Conservation (phyloP, 2,797 vertebrate genomes). For the Selene dorsalis region DNA sequence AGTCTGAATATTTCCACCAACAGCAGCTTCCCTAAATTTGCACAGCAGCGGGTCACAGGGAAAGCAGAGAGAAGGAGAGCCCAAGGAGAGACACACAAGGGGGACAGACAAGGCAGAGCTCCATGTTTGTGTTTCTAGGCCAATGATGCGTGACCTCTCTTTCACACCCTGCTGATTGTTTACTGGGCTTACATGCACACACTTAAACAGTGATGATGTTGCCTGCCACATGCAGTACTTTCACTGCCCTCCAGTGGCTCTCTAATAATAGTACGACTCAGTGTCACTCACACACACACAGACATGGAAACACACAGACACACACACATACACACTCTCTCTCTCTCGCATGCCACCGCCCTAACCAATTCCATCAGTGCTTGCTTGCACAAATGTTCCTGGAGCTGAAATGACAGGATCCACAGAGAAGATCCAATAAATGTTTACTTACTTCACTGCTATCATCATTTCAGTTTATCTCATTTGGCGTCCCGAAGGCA, state of each 20-base stretch:
- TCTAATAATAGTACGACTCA: slow-evolving; percentile 63
- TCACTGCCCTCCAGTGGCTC: slow-evolving; percentile 86
- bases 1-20: slow-evolving; percentile 44
- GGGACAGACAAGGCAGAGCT: slow-evolving; percentile 38
- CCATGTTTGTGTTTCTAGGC: slow-evolving; percentile 70
- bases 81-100: slow-evolving; percentile 43
- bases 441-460: slow-evolving; percentile 62
- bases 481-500: slow-evolving; percentile 63
- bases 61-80: slow-evolving; percentile 40
- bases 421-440: slow-evolving; percentile 64
- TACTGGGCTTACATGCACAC: slow-evolving; percentile 68
- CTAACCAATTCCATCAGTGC: slow-evolving; percentile 59
- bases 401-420: slow-evolving; percentile 70
- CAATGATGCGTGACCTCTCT: slow-evolving; percentile 77
- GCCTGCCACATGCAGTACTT: slow-evolving; percentile 68
- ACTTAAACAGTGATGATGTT: slow-evolving; percentile 53
- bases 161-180: slow-evolving; percentile 81
- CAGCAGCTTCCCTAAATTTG: slow-evolving; percentile 21
- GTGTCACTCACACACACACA: slow-evolving; percentile 14
- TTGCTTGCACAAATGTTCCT: slow-evolving; percentile 57
- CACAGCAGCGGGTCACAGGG: slow-evolving; percentile 38
- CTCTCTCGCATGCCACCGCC: slow-evolving; percentile 45
- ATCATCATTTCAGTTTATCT: slow-evolving; percentile 72
- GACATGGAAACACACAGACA: slow-evolving; percentile 6
- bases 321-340: slow-evolving; percentile 18